These are phyloP conservation scores for Eilema caniola DNA, from an alignment of 2,888 invertebrate species.

Conservation along the genomic window DNA sequence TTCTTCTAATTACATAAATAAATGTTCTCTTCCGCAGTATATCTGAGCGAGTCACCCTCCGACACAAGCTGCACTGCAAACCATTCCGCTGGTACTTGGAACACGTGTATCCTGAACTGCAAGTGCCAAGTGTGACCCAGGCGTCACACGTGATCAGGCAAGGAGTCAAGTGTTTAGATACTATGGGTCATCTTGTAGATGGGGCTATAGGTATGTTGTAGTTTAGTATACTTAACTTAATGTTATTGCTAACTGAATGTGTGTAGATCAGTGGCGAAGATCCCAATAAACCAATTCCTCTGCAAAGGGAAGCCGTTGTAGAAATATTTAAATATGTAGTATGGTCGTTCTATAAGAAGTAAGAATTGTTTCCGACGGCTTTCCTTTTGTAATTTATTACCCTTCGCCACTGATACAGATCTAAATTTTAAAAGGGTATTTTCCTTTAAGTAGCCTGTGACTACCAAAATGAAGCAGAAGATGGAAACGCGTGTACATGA, in stretches of 20 bases:
- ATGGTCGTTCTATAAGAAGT: no score
- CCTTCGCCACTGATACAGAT: no score
- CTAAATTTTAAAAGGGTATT: no score
- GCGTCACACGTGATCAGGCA: constrained; percentile 92
- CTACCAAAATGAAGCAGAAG: not conserved
- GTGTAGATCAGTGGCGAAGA: no score
- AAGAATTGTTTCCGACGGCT: no score
- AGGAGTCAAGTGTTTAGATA: constrained; percentile 95
- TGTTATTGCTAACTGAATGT: no score
- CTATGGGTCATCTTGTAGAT: constrained; percentile 95
- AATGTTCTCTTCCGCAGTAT: constrained; percentile 86
- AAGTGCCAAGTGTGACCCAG: constrained; percentile 88
- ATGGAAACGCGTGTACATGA: not conserved
- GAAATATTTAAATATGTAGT: no score
- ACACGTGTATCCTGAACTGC: constrained; percentile 96
- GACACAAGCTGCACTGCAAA: constrained; percentile 94
- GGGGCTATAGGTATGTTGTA: constrained; percentile 90
- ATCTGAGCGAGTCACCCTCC: constrained; percentile 93
- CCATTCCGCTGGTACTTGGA: constrained; percentile 98
- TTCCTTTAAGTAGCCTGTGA: not conserved
- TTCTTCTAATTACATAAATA: not conserved
- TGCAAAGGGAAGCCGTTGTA: no score
- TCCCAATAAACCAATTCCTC: no score
- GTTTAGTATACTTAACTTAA: not conserved
- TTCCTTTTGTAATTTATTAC: no score